Evolutionary conservation across 2,888 invertebrate genomes (phyloP).

Genomic region (Apodemia mormo): DNA sequence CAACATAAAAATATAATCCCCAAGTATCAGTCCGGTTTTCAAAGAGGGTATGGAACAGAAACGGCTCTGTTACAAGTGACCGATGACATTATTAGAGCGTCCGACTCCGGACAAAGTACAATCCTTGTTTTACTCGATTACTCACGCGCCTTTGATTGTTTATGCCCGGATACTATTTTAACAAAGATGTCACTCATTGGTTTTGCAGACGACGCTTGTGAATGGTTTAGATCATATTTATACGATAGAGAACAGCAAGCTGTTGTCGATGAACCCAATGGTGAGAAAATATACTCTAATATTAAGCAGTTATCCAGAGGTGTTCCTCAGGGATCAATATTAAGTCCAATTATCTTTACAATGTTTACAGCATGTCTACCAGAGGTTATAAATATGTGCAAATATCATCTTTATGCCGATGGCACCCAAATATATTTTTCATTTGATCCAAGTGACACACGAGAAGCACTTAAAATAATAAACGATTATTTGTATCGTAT

Average conservation of each 20-base stretch:
- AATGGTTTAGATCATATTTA: slow-evolving; percentile 31
- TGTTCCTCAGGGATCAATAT: slow-evolving; percentile 19
- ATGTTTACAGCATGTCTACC: not conserved
- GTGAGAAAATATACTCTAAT: not conserved
- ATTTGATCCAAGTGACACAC: slow-evolving; percentile 6
- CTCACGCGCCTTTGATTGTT: not conserved
- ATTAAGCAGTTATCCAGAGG: slow-evolving; percentile 11
- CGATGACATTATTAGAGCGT: slow-evolving; percentile 25
- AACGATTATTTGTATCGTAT: slow-evolving; percentile 7
- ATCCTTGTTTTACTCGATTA: not conserved
- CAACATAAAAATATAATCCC: not conserved
- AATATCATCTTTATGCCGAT: slow-evolving; percentile 11
- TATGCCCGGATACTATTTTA: not conserved
- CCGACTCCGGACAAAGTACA: not conserved
- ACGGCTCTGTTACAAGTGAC: slow-evolving; percentile 28
- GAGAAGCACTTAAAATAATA: slow-evolving; percentile 8
- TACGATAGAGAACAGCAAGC: slow-evolving; percentile 23
- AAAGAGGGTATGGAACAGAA: not conserved
- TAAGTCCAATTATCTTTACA: not conserved
- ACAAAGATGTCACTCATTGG: slow-evolving; percentile 19
- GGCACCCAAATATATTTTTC: slow-evolving; percentile 14
- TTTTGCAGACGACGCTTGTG: slow-evolving; percentile 18
- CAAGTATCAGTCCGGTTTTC: not conserved
- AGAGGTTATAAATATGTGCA: slow-evolving; percentile 4
- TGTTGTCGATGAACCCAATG: slow-evolving; percentile 5